Evolutionary conservation across 2,888 invertebrate genomes (phyloP).

Genomic region (Dorcus parallelipipedus): DNA sequence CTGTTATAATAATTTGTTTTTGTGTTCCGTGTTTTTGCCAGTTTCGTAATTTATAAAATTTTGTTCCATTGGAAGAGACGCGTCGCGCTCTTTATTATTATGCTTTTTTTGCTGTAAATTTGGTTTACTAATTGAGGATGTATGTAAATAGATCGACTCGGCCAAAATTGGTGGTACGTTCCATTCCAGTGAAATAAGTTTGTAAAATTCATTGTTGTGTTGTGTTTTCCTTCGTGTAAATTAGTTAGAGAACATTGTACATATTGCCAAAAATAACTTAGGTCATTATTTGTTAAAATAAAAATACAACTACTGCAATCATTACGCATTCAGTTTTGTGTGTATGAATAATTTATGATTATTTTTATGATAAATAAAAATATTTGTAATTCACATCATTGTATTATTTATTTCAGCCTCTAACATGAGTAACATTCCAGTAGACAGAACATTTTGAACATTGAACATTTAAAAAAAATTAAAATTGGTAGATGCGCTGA

Average conservation of each 20-base stretch:
- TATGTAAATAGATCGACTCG: slow-evolving; percentile 29
- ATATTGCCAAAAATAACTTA: slow-evolving; percentile 47
- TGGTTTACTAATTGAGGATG: background rate
- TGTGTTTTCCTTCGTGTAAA: slow-evolving; percentile 41
- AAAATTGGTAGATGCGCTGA: too few relatives aligned
- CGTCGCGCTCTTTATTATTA: background rate
- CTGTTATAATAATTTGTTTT: slow-evolving; percentile 28
- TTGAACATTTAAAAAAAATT: too few relatives aligned
- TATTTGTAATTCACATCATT: slow-evolving; percentile 40
- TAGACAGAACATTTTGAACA: too few relatives aligned
- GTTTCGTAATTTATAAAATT: background rate
- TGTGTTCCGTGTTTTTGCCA: slow-evolving; percentile 22
- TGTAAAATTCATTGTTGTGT: slow-evolving; percentile 39
- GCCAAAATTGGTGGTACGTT: slow-evolving; percentile 37
- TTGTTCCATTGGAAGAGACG: background rate
- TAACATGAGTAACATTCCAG: too few relatives aligned
- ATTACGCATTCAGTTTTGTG: slow-evolving; percentile 43
- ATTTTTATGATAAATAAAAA: slow-evolving; percentile 49
- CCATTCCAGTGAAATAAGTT: slow-evolving; percentile 44
- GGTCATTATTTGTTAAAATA: slow-evolving; percentile 44
- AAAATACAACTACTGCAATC: slow-evolving; percentile 30
- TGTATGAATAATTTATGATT: slow-evolving; percentile 49
- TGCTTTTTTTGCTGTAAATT: background rate
- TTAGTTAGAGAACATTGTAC: slow-evolving; percentile 42
- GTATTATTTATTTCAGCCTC: background rate